Conservation (phyloP, 2,888 invertebrate species). For the Cordilura impudica region DNA sequence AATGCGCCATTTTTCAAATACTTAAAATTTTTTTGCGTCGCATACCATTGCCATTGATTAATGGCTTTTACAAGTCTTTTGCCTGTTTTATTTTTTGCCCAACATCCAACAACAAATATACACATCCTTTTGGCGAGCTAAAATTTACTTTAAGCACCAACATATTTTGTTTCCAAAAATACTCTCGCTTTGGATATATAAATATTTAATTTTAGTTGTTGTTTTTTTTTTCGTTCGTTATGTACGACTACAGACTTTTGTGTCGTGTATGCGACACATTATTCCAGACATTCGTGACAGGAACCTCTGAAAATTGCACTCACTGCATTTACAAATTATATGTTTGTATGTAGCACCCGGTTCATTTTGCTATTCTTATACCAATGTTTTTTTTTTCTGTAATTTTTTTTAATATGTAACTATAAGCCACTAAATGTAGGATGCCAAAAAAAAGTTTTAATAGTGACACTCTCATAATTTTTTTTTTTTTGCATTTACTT, state of each 20-base stretch:
- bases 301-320: constrained; percentile 62
- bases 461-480: constrained; percentile 54
- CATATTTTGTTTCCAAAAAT: constrained; percentile 44
- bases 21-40: constrained; percentile 54
- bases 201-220: constrained; percentile 12
- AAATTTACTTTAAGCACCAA: constrained; percentile 52
- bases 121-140: constrained; percentile 43
- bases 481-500: constrained; percentile 47
- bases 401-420: not conserved
- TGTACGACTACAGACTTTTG: constrained; percentile 46
- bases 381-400: not conserved
- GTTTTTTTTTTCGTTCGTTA: not conserved
- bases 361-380: not conserved
- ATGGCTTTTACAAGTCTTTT: constrained; percentile 65
- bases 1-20: constrained; percentile 58
- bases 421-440: not conserved
- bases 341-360: not conserved
- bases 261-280: constrained; percentile 63
- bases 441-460: constrained; percentile 56
- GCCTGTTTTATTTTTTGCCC: constrained; percentile 15
- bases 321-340: constrained; percentile 54
- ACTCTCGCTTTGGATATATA: constrained; percentile 48
- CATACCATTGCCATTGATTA: constrained; percentile 70
- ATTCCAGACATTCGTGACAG: constrained; percentile 63
- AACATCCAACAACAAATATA: constrained; percentile 26